Base-by-base conservation (phyloP, 92 coral and sea anemone genomes). In the Epizoanthus stellaris region DNA sequence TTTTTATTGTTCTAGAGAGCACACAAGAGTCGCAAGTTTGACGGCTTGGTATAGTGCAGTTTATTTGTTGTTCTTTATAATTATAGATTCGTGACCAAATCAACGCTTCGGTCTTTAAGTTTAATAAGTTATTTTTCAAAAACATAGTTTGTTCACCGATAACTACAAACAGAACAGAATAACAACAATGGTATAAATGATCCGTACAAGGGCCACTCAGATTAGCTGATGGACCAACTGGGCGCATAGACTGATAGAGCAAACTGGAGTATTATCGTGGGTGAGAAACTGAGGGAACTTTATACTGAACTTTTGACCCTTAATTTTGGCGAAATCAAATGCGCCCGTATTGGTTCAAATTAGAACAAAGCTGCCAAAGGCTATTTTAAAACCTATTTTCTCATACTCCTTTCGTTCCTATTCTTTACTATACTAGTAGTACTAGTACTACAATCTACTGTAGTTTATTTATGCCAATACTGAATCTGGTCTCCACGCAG, bases 351-450 rank as follows among this genome's bases (percentile, higher is more conserved):
- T 68, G 73, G 15, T 14, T 68, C 73, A 14, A 13, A 1, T 4
- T 68, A 43, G 73, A 68, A 68, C 73, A 68, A 68, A 14, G 73
- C 16, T 68, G 52, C 73, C 73, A 68, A 36, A 34, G 73, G 73
- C 73, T 2, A 68, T 30, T 30, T n/a, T n/a, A n/a, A n/a, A 1
- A 30, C 2, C 36, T 30, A 49, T 49, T 49, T 49, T 8, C 54
- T 49, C 12, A 8, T 8, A 0, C 10, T 49, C 11, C 8, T 49
- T 49, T 49, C 4, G 8, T 49, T 7, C 49, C 49, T 4, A 43
- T 7, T 7, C 8, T 7, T 43, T 7, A 43, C 6, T 7, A 4
- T 4, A 43, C 8, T 43, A 43, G 6, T 43, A 7, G 8, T 43
- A 43, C 49, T 43, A 7, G 8, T 43, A 43, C 49, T 49, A 2